phyloP scores from a whole-genome alignment of 2,888 invertebrate genomes.

The Anticlea derivata region DNA sequence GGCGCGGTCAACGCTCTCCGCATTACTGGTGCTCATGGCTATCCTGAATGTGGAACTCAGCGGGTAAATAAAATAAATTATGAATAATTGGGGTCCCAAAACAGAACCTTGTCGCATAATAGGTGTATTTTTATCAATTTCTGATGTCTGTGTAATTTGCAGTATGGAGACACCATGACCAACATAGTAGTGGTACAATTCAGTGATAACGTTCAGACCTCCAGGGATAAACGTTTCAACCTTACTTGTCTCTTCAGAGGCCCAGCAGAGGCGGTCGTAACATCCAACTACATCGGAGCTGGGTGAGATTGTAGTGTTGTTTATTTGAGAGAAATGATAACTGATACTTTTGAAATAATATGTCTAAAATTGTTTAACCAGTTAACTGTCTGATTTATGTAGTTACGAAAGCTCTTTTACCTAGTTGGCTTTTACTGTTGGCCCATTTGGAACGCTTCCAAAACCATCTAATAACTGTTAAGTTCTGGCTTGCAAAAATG shows the following conservation, averaged over 20 bases:
- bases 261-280: constrained; percentile 96
- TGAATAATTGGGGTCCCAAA: background rate
- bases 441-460: constrained; percentile 42
- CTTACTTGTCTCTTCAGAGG: constrained; percentile 96
- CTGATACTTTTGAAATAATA: constrained; percentile 6
- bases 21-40: constrained; percentile 95
- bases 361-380: constrained; percentile 18
- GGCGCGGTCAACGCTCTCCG: constrained; percentile 92
- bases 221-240: constrained; percentile 95
- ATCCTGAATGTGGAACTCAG: constrained; percentile 96
- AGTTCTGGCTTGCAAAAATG: constrained; percentile 37
- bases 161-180: constrained; percentile 96
- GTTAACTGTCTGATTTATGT: constrained; percentile 29
- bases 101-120: background rate
- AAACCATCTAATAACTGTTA: constrained; percentile 40
- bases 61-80: constrained; percentile 73
- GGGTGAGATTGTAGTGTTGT: constrained; percentile 85
- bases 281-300: constrained; percentile 95
- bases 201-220: constrained; percentile 96
- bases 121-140: background rate
- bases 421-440: constrained; percentile 38
- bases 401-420: constrained; percentile 22
- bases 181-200: constrained; percentile 97
- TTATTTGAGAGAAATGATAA: constrained; percentile 11
- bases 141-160: constrained; percentile 28